A percentile compares a stretch with the other conserved stretches of the same genome.
Evolutionary conservation across 2,797 vertebrate genomes (phyloP).

Genomic region (Hozukius guyotensis): DNA sequence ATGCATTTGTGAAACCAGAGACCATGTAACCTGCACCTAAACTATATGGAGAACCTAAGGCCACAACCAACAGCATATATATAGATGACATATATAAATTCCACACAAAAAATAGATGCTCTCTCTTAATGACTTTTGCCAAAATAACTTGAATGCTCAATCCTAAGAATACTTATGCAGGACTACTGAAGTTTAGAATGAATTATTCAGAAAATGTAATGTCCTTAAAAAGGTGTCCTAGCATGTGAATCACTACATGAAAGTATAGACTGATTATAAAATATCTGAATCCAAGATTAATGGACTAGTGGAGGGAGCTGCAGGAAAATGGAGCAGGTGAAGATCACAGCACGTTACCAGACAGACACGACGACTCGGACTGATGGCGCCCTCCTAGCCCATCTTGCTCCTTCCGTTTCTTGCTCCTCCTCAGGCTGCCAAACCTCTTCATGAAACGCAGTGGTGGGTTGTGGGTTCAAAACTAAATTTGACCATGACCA

Average conservation of each 20-base stretch:
- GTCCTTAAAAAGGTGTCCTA: not conserved
- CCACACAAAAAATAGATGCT: not conserved
- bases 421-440: conserved; percentile 91
- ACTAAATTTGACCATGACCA: conserved; percentile 82
- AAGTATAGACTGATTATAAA: not conserved
- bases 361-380: conserved; percentile 87
- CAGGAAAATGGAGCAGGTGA: not conserved
- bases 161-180: not conserved
- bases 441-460: conserved; percentile 93
- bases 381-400: conserved; percentile 84
- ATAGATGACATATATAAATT: not conserved
- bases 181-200: not conserved
- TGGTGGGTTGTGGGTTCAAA: conserved; percentile 51
- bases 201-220: not conserved
- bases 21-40: conserved; percentile 10
- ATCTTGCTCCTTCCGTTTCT: conserved; percentile 90
- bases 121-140: no score
- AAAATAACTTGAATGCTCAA: not conserved
- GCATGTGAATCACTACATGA: not conserved
- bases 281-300: not conserved
- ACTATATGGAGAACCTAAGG: conserved; percentile 5
- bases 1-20: conserved; percentile 51
- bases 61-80: not conserved
- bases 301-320: not conserved
- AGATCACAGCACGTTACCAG: conserved; percentile 83